A percentile compares a stretch with the other conserved stretches of the same genome.
phyloP scores from a whole-genome alignment of 2,888 invertebrate genomes.

The Sphinx pinastri region DNA sequence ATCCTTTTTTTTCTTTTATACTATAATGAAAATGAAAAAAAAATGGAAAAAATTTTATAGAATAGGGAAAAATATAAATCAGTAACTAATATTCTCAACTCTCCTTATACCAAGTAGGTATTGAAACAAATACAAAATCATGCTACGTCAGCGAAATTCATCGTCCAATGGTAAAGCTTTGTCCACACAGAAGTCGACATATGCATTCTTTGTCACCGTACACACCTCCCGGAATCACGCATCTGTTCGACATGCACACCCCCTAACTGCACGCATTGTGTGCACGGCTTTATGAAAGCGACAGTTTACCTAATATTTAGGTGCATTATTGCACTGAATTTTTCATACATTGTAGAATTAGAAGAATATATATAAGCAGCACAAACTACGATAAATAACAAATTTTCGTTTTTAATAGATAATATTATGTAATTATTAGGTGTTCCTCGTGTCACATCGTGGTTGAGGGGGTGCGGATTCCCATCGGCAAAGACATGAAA shows the following conservation, averaged over 20 bases:
- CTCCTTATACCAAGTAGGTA: neutral
- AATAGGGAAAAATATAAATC: neutral
- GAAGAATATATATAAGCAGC: neutral
- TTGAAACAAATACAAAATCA: constrained; percentile 48
- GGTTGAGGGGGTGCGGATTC: no score
- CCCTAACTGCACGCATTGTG: constrained; percentile 59
- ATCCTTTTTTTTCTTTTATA: no score
- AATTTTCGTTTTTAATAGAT: no score
- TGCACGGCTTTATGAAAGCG: constrained; percentile 43
- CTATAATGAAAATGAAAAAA: neutral
- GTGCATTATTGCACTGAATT: neutral
- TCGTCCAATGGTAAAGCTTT: constrained; percentile 65
- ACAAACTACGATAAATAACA: no score
- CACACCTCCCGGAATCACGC: constrained; percentile 63
- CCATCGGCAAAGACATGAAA: no score
- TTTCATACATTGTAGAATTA: neutral
- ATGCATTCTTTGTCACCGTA: constrained; percentile 67
- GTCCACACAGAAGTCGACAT: constrained; percentile 58
- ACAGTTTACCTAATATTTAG: constrained; percentile 21
- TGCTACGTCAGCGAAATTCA: constrained; percentile 63
- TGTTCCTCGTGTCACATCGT: no score
- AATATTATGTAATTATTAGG: no score
- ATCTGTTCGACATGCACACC: constrained; percentile 77
- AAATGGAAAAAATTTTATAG: neutral
- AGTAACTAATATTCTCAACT: neutral